Evolutionary conservation across 2,797 vertebrate species (phyloP), one percentile per base, ranked within the genome.

Genomic region (Sarcoramphus papa): DNA sequence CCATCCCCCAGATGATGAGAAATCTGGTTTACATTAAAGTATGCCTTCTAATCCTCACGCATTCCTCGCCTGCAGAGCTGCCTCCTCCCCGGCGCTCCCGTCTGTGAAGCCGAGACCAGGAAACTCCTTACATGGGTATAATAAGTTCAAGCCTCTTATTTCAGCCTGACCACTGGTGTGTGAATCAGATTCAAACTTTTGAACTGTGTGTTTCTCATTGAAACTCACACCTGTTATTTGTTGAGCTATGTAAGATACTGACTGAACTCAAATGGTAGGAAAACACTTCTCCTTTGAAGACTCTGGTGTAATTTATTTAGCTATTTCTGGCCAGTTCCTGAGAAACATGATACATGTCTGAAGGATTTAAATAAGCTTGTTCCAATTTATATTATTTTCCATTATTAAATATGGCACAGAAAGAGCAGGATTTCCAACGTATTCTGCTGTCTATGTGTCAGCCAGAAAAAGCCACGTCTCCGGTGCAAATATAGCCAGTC

Each of bases 21-120:
- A 95, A 90, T 92, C 69, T 97, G 96, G 69, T 96, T 95, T 86
- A 43, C 75, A 94, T 97, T 90, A 95, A 11, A 37, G 53, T 3
- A 4, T 3, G 48, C 59, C 48, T 60, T 50, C 82, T 54, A 40
- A 77, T 63, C 75, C 92, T n/a, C 1, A 14, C 4, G 0, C 95
- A 92, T 90, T 97, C 85, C 95, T 48, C 14, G 53, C 48, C 73
- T 10, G 30, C 68, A 31, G 78, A 93, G 93, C 80, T n/a, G 78
- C 86, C 90, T 67, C 60, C 59, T 48, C 92, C 75, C 37, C 30
- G 11, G 27, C 31, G 24, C 69, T 85, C 90, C 95, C 23, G 78
- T 91, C 97, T 97, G 82, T 37, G 90, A 63, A 76, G 37, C 89
- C 5, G 7, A 84, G 74, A 47, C 17, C 62, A 64, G 96, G 91